These are phyloP conservation scores for Enteromius viviparus DNA, from an alignment of 2,797 vertebrate species.

Conservation along the genomic window DNA sequence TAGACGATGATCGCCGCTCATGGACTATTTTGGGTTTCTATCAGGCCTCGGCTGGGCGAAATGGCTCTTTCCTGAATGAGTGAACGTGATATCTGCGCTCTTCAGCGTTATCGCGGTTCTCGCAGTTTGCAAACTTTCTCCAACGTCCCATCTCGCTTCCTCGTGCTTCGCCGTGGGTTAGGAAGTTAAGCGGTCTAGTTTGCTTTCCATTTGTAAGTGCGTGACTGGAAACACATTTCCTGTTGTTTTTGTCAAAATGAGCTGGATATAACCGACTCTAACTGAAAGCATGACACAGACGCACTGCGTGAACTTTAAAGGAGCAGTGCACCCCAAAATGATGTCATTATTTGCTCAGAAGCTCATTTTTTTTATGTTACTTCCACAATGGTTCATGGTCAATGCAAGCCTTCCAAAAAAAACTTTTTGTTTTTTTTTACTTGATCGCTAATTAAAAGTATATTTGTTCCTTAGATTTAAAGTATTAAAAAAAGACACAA, in stretches of 20 bases:
- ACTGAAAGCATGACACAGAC: background rate
- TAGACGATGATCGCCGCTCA: constrained; percentile 17
- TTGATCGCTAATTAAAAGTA: background rate
- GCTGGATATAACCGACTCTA: background rate
- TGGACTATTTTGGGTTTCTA: constrained; percentile 49
- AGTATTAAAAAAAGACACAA: background rate
- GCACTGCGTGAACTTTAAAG: background rate
- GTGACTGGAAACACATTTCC: constrained; percentile 19
- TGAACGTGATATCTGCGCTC: background rate
- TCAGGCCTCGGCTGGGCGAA: constrained; percentile 27
- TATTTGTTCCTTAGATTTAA: background rate
- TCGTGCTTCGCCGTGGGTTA: background rate
- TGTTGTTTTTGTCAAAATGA: constrained; percentile 18
- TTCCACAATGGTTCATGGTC: background rate
- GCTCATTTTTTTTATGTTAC: background rate
- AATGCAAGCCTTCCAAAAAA: background rate
- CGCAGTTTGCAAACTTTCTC: constrained; percentile 2
- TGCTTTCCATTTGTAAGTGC: constrained; percentile 13
- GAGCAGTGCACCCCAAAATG: background rate
- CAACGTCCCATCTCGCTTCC: constrained; percentile 19
- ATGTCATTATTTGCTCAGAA: constrained; percentile 1
- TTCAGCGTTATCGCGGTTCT: constrained; percentile 4
- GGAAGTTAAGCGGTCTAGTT: background rate
- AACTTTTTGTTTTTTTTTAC: background rate
- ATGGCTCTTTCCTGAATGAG: constrained; percentile 35